phyloP scores from a whole-genome alignment of 2,797 vertebrate species.

The Ispidina picta region DNA sequence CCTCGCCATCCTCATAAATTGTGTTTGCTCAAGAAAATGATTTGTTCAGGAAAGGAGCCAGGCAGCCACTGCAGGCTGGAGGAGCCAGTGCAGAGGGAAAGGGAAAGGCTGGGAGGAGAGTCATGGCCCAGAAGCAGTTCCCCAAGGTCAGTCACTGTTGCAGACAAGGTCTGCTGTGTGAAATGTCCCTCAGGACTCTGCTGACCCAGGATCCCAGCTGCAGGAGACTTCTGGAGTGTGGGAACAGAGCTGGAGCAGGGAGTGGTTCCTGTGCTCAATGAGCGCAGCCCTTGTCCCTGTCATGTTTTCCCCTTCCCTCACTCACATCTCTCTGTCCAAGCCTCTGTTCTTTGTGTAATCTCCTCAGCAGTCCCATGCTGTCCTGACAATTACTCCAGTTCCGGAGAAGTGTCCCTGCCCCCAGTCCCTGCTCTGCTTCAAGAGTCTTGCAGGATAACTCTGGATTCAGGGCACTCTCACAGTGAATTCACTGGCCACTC shows the following conservation, averaged over 20 bases:
- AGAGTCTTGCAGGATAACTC: not conserved
- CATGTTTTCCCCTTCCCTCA: not conserved
- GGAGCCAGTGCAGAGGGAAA: not conserved
- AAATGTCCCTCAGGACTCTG: not conserved
- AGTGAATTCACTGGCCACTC: not conserved
- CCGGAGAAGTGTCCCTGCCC: not conserved
- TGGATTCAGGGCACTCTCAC: not conserved
- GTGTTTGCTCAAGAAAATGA: slow-evolving; percentile 57
- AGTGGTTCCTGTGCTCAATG: not conserved
- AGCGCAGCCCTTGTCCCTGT: not conserved
- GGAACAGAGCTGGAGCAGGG: not conserved
- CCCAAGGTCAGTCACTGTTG: not conserved
- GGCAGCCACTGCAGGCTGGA: not conserved
- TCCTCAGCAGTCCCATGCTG: not conserved
- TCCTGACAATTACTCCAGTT: not conserved
- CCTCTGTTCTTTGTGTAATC: not conserved
- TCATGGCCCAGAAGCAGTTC: not conserved
- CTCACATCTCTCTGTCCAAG: not conserved
- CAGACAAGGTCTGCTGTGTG: not conserved
- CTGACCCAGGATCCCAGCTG: not conserved
- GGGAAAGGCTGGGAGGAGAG: not conserved
- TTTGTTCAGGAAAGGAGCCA: slow-evolving; percentile 28
- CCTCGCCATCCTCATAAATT: not conserved
- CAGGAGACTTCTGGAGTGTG: not conserved
- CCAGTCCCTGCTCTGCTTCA: not conserved